A percentile compares a stretch with the other conserved stretches of the same genome.
Evolutionary conservation across 1,140 invertebrate genomes (phyloP).

Genomic region (Acromyrmex charruanus): DNA sequence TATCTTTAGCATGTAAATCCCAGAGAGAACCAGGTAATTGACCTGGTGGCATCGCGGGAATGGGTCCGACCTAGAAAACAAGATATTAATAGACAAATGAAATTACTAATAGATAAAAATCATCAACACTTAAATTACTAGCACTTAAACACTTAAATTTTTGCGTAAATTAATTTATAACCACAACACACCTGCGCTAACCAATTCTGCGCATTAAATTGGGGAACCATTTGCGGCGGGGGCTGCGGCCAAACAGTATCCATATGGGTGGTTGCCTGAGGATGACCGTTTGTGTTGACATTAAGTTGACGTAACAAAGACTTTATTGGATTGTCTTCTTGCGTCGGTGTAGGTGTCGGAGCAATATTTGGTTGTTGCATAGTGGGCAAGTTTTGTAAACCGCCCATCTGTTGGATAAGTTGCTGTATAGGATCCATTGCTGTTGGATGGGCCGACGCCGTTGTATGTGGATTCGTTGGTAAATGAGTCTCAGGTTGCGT

Average conservation of each 20-base stretch:
- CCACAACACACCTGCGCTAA: conserved; percentile 79
- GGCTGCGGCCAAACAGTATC: conserved; percentile 84
- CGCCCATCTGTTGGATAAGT: conserved; percentile 86
- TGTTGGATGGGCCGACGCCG: conserved; percentile 62
- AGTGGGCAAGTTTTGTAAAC: conserved; percentile 84
- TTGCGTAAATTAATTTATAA: neutral
- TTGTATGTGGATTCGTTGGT: conserved; percentile 79
- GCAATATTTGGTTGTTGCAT: conserved; percentile 81
- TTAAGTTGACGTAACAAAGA: conserved; percentile 86
- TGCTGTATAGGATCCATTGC: conserved; percentile 87
- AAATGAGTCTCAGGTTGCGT: conserved; percentile 82
- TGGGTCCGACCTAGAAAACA: conserved; percentile 79
- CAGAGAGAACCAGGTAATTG: conserved; percentile 83
- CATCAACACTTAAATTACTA: too few species aligned
- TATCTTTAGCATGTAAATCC: conserved; percentile 84
- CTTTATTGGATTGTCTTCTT: conserved; percentile 86
- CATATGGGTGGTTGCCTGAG: conserved; percentile 77
- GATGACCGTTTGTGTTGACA: conserved; percentile 81
- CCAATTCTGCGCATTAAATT: conserved; percentile 84
- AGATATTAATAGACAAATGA: conserved; percentile 26
- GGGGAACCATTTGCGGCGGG: conserved; percentile 80
- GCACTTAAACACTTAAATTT: neutral
- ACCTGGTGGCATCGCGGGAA: conserved; percentile 82
- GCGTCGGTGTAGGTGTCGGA: conserved; percentile 64
- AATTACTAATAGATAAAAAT: neutral